These are phyloP conservation scores for Corythornis madagascariensis DNA, from an alignment of 2,113 vertebrate genomes.

Conservation along the genomic window DNA sequence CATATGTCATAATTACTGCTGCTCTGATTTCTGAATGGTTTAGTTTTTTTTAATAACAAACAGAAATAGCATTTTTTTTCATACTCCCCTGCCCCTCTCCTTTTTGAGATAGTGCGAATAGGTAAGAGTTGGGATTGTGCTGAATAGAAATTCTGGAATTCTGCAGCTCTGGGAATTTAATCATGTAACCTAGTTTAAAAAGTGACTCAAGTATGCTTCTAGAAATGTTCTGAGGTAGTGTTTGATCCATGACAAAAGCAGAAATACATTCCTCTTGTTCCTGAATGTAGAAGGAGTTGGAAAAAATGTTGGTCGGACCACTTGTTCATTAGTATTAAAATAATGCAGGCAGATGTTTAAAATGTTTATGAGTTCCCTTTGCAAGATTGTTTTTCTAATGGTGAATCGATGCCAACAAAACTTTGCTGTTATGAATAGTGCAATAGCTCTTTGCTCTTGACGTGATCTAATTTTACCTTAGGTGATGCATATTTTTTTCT, in stretches of 20 bases:
- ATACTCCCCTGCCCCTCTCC: fast-evolving
- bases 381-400: background rate
- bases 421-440: background rate
- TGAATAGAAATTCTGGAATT: background rate
- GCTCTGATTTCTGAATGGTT: background rate
- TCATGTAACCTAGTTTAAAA: constrained; percentile 18
- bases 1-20: background rate
- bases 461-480: background rate
- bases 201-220: background rate
- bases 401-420: background rate
- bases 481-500: background rate
- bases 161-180: background rate
- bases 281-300: background rate
- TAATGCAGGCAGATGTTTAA: background rate
- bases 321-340: background rate
- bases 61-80: background rate
- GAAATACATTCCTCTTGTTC: background rate
- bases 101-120: background rate
- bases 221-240: background rate
- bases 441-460: background rate
- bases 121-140: background rate
- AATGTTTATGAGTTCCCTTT: background rate
- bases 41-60: background rate
- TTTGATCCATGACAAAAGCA: background rate
- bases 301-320: background rate